phyloP scores from a whole-genome alignment of 2,888 invertebrate genomes.

The Tinea trinotella region DNA sequence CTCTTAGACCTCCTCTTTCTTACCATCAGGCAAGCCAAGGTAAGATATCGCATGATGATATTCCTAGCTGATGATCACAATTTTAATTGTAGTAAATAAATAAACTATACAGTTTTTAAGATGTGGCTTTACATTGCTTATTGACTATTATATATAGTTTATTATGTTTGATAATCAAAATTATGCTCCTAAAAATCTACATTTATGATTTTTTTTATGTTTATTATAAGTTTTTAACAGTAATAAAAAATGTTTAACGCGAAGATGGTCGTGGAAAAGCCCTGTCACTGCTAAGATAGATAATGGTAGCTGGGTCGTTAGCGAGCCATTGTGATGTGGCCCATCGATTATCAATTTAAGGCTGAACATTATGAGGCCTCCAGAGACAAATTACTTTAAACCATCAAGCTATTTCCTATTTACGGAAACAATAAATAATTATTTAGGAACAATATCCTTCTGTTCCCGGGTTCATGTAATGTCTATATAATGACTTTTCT shows the following conservation, averaged over 20 bases:
- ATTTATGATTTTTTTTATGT: neutral
- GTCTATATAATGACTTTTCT: too few species aligned
- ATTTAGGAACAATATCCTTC: neutral
- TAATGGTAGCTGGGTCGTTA: conserved; percentile 40
- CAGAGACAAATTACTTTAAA: conserved; percentile 38
- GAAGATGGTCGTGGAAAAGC: conserved; percentile 11
- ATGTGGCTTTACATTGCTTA: too few species aligned
- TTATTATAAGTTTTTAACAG: neutral
- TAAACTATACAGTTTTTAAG: too few species aligned
- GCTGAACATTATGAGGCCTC: conserved; percentile 30
- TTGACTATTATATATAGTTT: too few species aligned
- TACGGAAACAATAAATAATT: conserved; percentile 10
- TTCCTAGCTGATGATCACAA: too few species aligned
- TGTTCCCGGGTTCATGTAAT: too few species aligned
- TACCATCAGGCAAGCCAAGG: too few species aligned
- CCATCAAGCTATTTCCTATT: conserved; percentile 10
- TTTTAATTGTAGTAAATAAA: too few species aligned
- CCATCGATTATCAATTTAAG: conserved; percentile 54
- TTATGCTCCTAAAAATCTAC: too few species aligned
- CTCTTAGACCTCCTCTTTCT: too few species aligned
- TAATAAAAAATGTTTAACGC: neutral
- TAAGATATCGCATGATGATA: too few species aligned
- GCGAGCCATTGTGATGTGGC: conserved; percentile 36
- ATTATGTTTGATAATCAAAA: too few species aligned
- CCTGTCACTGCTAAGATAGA: conserved; percentile 36